These are phyloP conservation scores for Gasteruption jaculator DNA, from an alignment of 2,888 invertebrate species.

Conservation along the genomic window DNA sequence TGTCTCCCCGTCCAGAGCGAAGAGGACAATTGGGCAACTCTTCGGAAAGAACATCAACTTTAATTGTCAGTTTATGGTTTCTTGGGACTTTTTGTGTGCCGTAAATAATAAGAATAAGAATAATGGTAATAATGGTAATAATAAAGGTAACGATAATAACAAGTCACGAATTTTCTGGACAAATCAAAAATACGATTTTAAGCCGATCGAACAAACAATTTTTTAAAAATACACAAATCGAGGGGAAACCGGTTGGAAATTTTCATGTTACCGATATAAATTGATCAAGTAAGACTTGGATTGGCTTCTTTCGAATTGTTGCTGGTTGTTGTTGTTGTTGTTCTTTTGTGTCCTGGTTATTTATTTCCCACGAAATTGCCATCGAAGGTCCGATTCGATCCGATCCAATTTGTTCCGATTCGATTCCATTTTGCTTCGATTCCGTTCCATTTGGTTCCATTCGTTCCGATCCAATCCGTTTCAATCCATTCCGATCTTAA, in stretches of 20 bases:
- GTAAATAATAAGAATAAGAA: too few species aligned
- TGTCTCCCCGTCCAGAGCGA: conserved; percentile 52
- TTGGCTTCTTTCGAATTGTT: too few species aligned
- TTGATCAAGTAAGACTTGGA: conserved; percentile 53
- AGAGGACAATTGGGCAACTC: conserved; percentile 51
- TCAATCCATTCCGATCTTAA: too few species aligned
- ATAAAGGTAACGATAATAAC: too few species aligned
- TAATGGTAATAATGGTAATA: too few species aligned
- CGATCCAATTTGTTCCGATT: conserved; percentile 7
- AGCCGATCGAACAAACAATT: too few species aligned
- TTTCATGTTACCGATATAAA: conserved; percentile 43
- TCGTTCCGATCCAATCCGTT: too few species aligned
- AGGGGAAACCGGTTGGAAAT: too few species aligned
- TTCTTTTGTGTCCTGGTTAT: conserved; percentile 11
- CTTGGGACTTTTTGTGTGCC: conserved; percentile 25
- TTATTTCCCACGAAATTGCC: conserved; percentile 6
- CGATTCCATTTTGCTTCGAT: conserved; percentile 3
- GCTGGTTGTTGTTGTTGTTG: too few species aligned
- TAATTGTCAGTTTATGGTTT: conserved; percentile 33
- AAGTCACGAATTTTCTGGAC: too few species aligned
- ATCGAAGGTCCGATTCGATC: neutral
- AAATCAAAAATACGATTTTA: too few species aligned
- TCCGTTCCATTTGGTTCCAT: neutral
- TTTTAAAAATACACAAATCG: too few species aligned
- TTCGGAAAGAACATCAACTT: conserved; percentile 53